Conservation (phyloP, 2,113 vertebrate genomes). For the Sapajus apella region DNA sequence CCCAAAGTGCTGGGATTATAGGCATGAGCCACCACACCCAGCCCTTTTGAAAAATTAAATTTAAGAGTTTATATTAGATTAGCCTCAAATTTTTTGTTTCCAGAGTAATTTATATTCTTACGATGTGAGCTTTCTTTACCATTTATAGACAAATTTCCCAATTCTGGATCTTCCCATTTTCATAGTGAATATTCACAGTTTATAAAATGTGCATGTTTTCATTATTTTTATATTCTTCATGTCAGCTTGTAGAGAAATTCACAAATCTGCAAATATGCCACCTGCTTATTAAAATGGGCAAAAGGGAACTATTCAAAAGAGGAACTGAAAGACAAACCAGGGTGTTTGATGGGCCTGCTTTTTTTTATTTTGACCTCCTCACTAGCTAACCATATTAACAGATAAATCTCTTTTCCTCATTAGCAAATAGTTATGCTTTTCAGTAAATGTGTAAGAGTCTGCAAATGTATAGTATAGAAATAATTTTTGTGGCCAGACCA, state of each 20-base stretch:
- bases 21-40: no score
- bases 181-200: constrained; percentile 21
- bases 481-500: neutral
- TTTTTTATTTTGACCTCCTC: neutral
- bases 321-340: constrained; percentile 7
- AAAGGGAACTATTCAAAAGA: constrained; percentile 28
- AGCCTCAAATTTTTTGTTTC: constrained; percentile 29
- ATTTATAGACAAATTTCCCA: constrained; percentile 16
- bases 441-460: neutral
- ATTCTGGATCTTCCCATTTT: constrained; percentile 22
- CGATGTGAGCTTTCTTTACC: neutral
- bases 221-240: constrained; percentile 48
- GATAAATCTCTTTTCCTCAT: neutral
- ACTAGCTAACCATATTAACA: neutral
- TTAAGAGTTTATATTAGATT: constrained; percentile 20
- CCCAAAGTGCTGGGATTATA: no score
- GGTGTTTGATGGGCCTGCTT: neutral
- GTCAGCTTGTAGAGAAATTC: constrained; percentile 33
- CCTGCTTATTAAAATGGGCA: constrained; percentile 13
- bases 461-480: neutral
- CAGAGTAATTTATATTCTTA: constrained; percentile 10
- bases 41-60: neutral
- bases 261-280: neutral
- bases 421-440: neutral
- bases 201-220: constrained; percentile 28